Evolutionary conservation across 2,797 vertebrate genomes (phyloP), one percentile per base, ranked within the genome.

Genomic region (Peromyscus attwateri): DNA sequence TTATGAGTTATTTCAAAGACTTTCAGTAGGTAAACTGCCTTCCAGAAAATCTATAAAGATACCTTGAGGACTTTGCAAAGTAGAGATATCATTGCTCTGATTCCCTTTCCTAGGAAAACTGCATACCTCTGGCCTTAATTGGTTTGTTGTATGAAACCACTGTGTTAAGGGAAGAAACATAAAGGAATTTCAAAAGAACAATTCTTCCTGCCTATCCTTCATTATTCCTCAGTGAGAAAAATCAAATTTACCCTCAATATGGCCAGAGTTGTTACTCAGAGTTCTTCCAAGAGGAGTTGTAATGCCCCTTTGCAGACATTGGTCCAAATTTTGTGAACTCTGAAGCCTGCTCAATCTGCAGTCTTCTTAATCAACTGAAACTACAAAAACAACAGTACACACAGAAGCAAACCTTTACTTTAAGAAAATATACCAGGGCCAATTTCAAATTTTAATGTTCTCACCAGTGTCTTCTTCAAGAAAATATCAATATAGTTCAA

Each of bases 61-160:
- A 27, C 34, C 27, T 34, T 46, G 14, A 27, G 34, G 12, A 14
- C 16, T 66, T 4, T 27, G 0, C 0, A 16, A 92, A 4, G 3
- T 11, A 21, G 29, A 21, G 12, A 0, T 0, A 57, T 3, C 11
- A 31, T 23, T 3, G 25, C 1, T n/a, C 37, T 46, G 23, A 3
- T 31, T 75, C 79, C 21, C 5, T 37, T 23, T 46, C 17, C 25
- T 55, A 6, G 16, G 1, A 1, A 57, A 12, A 57, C n/a, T 3
- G 27, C 17, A 31, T 14, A 8, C 9, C 1, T 82, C 34, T 89
- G 6, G 2, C 31, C 77, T 89, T 91, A 85, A 23, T 70, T 57
- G 66, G 16, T 2, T 80, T 37, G 11, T n/a, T 93, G 34, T 14
- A 55, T 62, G 31, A 43, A 77, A 52, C 7, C 23, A 52, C 14